Evolutionary conservation across 2,888 invertebrate genomes (phyloP).

Genomic region (Desoria tigrina): DNA sequence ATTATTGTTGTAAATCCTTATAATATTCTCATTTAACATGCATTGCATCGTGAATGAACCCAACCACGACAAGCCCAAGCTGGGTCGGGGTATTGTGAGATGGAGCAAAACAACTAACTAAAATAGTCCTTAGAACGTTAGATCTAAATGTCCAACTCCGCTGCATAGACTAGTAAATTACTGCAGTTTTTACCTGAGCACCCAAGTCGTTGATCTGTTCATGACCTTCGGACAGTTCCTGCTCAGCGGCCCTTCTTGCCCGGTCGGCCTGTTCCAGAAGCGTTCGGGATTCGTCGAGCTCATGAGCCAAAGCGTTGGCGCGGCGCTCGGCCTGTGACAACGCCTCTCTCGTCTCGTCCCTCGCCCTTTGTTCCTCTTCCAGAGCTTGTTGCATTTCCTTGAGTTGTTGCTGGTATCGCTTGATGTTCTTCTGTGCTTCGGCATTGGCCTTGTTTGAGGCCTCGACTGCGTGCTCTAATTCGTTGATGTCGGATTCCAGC

Average conservation of each 20-base stretch:
- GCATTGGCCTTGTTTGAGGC: constrained; percentile 80
- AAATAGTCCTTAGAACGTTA: no score
- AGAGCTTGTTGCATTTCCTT: constrained; percentile 94
- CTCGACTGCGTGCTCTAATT: constrained; percentile 97
- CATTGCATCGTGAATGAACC: no score
- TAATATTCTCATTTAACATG: no score
- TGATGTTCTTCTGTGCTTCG: constrained; percentile 63
- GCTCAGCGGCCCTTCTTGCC: constrained; percentile 95
- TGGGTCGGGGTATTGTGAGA: no score
- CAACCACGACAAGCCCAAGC: no score
- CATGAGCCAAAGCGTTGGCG: constrained; percentile 94
- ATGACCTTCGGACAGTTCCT: constrained; percentile 95
- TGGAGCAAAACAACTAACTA: no score
- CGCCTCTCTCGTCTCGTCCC: constrained; percentile 92
- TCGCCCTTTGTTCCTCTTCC: constrained; percentile 97
- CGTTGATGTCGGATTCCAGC: constrained; percentile 99
- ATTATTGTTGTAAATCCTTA: no score
- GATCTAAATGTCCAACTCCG: no score
- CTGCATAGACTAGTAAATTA: no score
- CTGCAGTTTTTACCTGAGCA: constrained; percentile 33
- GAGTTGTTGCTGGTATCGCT: constrained; percentile 82
- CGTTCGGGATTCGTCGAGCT: constrained; percentile 96
- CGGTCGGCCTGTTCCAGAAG: constrained; percentile 98
- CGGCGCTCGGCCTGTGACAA: constrained; percentile 93
- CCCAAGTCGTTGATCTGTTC: constrained; percentile 92